Evolutionary conservation across 2,113 vertebrate genomes (phyloP), one percentile per base, ranked within the genome.

Genomic region (Columbina picui): DNA sequence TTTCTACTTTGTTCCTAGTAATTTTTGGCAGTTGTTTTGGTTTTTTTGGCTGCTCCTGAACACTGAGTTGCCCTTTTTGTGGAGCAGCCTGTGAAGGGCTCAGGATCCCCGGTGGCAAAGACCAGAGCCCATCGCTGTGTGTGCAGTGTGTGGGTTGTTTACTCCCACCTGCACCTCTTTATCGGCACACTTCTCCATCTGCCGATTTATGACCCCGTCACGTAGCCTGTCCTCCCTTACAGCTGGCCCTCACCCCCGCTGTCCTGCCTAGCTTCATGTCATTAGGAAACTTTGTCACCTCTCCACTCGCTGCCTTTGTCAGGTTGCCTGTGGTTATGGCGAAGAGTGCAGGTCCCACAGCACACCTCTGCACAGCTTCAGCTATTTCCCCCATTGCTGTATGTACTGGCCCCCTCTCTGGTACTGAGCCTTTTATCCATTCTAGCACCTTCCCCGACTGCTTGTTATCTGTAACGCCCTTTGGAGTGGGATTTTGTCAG

Each of bases 1-100:
- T 88, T 92, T 65, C 43, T 88, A 50, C 55, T 73, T 73, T 80
- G 39, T 70, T 94, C 32, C 45, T 57, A 61, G 38, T 41, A 47
- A 47, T 55, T 94, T 85, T 77, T 90, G 64, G 50, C 76, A 94
- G 30, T 74, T 84, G 17, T 23, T 84, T 84, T 75, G 45, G 6
- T 47, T 47, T 84, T 93, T 82, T 55, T 83, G 7, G 0, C 68
- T 47, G 47, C 67, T 74, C 8, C 71, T 43, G 29, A 69, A 1
- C 10, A 36, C 26, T 18, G 38, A 49, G 36, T 65, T 94, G 67
- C 86, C 71, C 69, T 93, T 92, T 87, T 38, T 36, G 3, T 26
- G 25, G 75, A 80, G 26, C 41, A 77, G 57, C 34, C 34, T 63
- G 32, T 18, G 41, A 77, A 80, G 50, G 43, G 36, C 29, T 88